Evolutionary conservation across 1,140 invertebrate species (phyloP).

Genomic region (Grapholita molesta): DNA sequence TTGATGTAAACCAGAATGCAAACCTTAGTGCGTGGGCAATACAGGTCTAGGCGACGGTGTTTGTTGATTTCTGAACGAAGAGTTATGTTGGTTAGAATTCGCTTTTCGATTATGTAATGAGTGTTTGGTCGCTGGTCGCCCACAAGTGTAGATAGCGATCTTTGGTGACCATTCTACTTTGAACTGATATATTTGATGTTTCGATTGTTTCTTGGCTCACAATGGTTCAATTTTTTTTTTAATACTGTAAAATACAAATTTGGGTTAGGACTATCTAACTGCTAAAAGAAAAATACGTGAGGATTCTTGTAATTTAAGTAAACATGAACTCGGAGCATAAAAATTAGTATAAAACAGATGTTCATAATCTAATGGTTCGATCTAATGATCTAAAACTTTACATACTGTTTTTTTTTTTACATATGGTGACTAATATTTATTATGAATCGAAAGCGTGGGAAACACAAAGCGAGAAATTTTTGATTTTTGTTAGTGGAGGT

Average conservation of each 20-base stretch:
- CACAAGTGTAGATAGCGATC: slow-evolving; percentile 13
- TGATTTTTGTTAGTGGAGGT: background rate
- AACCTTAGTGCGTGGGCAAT: slow-evolving; percentile 40
- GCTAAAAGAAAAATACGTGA: background rate
- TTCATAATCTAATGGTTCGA: no score
- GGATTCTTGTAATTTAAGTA: no score
- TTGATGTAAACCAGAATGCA: slow-evolving; percentile 49
- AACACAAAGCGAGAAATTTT: background rate
- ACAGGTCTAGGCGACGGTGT: slow-evolving; percentile 18
- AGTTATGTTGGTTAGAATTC: slow-evolving; percentile 23
- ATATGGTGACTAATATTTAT: background rate
- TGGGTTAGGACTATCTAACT: background rate
- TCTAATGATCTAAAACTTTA: no score
- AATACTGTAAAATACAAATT: background rate
- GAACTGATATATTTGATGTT: background rate
- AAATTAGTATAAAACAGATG: no score
- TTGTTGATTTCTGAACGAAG: slow-evolving; percentile 4
- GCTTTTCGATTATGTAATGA: slow-evolving; percentile 35
- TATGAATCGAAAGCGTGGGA: background rate
- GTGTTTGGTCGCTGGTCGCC: slow-evolving; percentile 30
- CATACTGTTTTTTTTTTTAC: background rate
- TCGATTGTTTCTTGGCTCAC: background rate
- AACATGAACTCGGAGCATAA: no score
- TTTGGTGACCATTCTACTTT: background rate
- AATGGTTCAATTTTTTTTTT: background rate